Evolutionary conservation across 2,113 vertebrate species (phyloP), one percentile per base, ranked within the genome.

Genomic region (Daboia siamensis): DNA sequence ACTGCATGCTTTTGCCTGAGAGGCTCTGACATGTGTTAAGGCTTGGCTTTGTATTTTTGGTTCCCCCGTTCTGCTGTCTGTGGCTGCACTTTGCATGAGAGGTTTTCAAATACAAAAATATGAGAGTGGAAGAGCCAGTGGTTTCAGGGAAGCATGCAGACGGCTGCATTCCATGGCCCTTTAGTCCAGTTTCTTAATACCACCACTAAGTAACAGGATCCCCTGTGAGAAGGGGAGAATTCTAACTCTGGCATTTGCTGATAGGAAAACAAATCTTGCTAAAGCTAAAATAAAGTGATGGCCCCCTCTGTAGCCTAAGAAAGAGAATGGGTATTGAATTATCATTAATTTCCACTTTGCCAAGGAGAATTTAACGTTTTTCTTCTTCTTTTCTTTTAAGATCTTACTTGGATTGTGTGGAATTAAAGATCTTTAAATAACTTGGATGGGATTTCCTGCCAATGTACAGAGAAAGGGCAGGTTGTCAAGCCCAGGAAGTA

Each of bases 41-140:
- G 46, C 64, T 94, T 92, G 91, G 33, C 26, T 95, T 93, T 54
- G 94, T 26, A 21, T 57, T 94, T 95, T 95, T 69, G 15, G 91
- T 93, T 57, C 87, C 89, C 87, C 93, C 94, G 6, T 93, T 86
- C 88, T 90, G 88, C 88, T 64, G 92, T 84, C 89, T 95, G 39
- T 51, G 85, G 39, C 46, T 91, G 90, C 33, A 11, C 0, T 0
- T 89, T 86, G 1, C 54, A 93, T 0, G 46, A 88, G 91, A 0
- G 13, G 87, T 96, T 93, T 95, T 93, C 87, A 80, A 2, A 17
- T 92, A 89, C 61, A 6, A 56, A 84, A 94, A 92, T 89, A 48
- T 9, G 91, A 23, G 64, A 93, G 80, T 20, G 80, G 46, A 91
- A 29, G 15, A 0, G 0, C 23, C 26, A 1, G 87, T 92, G 90